Evolutionary conservation across 2,888 invertebrate species (phyloP), one percentile per base, ranked within the genome.

Genomic region (Dimorphilus gyrociliatus): DNA sequence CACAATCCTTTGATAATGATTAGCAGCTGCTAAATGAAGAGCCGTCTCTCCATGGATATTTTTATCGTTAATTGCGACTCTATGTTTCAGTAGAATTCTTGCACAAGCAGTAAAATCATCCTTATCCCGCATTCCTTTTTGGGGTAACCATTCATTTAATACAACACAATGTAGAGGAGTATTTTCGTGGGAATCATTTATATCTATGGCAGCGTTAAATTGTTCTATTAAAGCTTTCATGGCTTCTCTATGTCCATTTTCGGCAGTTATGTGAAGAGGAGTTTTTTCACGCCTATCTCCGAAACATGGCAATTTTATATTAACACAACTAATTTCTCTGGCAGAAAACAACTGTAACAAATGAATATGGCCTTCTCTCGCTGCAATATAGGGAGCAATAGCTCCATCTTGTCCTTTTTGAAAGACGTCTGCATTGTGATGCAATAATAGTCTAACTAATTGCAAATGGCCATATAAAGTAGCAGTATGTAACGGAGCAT

Each of bases 361-460:
- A 29, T 45, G 44, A 7, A 42, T 41, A 24, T 45, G 45, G 5
- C 44, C 45, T 25, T 45, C 45, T 23, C 35, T 41, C 12, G 45
- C 44, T n/a, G 45, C 45, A 13, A 45, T 45, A 33, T 45, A 42
- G 1, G 41, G 35, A 4, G 45, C 36, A 10, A 45, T 40, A 4
- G 37, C 36, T 3, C 38, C 40, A 16, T 25, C 29, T 27, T 35
- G 29, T n/a, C 42, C 41, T 29, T 40, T 39, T 30, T 45, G 45
- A 30, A 41, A 39, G 7, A 44, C 30, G 30, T 45, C 45, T 2
- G 44, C 45, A 21, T 42, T 36, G 17, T 42, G 37, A 25, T 42
- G 44, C 6, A 45, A 30, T 23, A 45, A 32, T 2, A 34, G 29
- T 17, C 31, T 21, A 7, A 40, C 44, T 23, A 45, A 19, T 32